Evolutionary conservation across 2,888 invertebrate genomes (phyloP).

Genomic region (Acleris literana): DNA sequence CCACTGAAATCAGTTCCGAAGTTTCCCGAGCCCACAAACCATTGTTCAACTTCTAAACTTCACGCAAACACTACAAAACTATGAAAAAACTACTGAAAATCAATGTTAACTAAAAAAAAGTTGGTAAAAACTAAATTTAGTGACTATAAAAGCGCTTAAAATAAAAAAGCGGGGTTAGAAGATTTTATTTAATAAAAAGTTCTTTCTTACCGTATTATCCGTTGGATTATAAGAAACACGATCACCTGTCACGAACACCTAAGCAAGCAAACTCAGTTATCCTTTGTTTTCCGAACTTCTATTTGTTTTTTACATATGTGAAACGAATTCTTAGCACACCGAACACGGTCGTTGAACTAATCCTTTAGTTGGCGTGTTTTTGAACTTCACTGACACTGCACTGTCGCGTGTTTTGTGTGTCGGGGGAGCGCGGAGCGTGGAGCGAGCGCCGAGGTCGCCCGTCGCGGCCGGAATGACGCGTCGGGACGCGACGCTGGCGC

Average conservation of each 20-base stretch:
- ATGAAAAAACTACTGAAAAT: conserved; percentile 38
- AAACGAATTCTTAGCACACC: conserved; percentile 73
- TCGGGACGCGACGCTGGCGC: conserved; percentile 59
- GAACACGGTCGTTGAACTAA: conserved; percentile 69
- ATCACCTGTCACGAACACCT: conserved; percentile 73
- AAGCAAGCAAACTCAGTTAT: conserved; percentile 71
- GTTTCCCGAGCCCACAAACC: conserved; percentile 59
- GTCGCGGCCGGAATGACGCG: conserved; percentile 80
- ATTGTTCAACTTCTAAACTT: conserved; percentile 52
- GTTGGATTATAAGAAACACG: conserved; percentile 58
- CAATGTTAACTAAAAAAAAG: conserved; percentile 6
- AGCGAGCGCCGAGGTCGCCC: conserved; percentile 68
- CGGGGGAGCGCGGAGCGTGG: conserved; percentile 53
- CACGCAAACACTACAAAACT: conserved; percentile 41
- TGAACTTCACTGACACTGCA: conserved; percentile 60
- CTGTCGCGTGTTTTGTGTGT: conserved; percentile 52
- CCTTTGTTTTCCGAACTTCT: conserved; percentile 75
- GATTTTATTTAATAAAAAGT: conserved; percentile 40
- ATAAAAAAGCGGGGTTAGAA: background rate
- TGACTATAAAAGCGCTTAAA: background rate
- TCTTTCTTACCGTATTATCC: conserved; percentile 62
- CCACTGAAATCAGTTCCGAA: conserved; percentile 66
- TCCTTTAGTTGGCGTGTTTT: conserved; percentile 67
- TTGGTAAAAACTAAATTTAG: background rate
- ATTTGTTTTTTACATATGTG: conserved; percentile 76